Evolutionary conservation across 2,797 vertebrate species (phyloP), one percentile per base, ranked within the genome.

Genomic region (Enteromius argenteus): DNA sequence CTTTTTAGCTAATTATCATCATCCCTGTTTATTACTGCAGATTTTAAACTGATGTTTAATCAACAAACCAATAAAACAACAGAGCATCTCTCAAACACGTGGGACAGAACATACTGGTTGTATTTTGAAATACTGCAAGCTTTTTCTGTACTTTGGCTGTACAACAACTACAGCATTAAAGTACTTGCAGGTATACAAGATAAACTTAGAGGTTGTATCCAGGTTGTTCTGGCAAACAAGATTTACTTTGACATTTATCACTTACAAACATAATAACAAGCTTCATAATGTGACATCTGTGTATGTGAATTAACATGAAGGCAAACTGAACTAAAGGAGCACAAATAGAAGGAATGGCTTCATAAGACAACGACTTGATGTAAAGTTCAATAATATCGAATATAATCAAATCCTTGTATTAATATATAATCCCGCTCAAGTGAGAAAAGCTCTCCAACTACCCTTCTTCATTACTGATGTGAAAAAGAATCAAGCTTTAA

Each of bases 51-150:
- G 1, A 74, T 51, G 21, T 62, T 58, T 71, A 80, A 56, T 69
- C 79, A 58, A 58, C 75, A 58, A 71, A 58, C n/a, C 66, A 81
- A 73, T 23, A 81, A 73, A 49, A 81, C 69, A 27, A 64, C 0
- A 15, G 8, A 73, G 23, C 51, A 42, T 53, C 32, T 39, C 21
- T 13, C 30, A 5, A 68, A 7, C n/a, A 15, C 4, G 6, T 58
- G 74, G 53, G 35, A 58, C 1, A 9, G n/a, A 42, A 60, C 27
- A 37, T 10, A 46, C n/a, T 71, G 37, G 23, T 60, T 21, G 27
- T 13, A 15, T 60, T 81, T 30, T 46, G 5, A 60, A 72, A 49
- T 11, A n/a, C 19, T n/a, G 10, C 14, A 10, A 72, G 53, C 51
- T 56, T 71, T 44, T 30, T 4, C 6, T 42, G 19, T 69, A 7